These are phyloP conservation scores for Ardeotis arabs DNA, from an alignment of 2,113 vertebrate genomes.

Conservation along the genomic window DNA sequence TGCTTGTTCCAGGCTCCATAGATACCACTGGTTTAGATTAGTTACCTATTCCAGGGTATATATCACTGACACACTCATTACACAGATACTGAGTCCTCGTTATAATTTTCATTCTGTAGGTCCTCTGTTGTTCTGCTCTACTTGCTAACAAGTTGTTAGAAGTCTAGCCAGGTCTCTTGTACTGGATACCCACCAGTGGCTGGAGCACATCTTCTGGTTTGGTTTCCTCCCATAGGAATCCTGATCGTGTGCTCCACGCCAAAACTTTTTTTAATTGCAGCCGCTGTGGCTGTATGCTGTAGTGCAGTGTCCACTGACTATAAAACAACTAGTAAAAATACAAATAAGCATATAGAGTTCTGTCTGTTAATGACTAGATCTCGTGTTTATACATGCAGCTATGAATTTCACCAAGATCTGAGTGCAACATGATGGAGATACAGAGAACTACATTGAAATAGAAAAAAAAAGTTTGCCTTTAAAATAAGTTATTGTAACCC, in stretches of 20 bases:
- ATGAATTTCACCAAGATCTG: neutral
- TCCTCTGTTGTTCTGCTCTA: neutral
- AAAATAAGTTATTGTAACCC: slow-evolving; percentile 10
- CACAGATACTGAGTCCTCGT: neutral
- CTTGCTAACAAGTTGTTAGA: neutral
- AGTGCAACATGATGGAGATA: neutral
- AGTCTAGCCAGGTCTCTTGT: neutral
- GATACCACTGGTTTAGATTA: neutral
- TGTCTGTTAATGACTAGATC: neutral
- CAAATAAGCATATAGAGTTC: neutral
- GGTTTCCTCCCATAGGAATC: neutral
- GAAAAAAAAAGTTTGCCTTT: slow-evolving; percentile 9
- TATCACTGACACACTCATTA: neutral
- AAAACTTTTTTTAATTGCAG: neutral
- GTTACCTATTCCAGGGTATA: neutral
- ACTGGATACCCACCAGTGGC: neutral
- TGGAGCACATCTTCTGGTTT: neutral
- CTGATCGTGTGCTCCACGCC: fast-evolving
- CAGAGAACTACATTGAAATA: neutral
- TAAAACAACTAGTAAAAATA: neutral
- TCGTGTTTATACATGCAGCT: neutral
- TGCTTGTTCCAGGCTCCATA: neutral
- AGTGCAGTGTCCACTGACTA: neutral
- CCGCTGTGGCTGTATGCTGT: neutral
- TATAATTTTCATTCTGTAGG: neutral